A percentile compares a stretch with the other conserved stretches of the same genome.
phyloP scores from a whole-genome alignment of 2,797 vertebrate species.

The Hozukius guyotensis region DNA sequence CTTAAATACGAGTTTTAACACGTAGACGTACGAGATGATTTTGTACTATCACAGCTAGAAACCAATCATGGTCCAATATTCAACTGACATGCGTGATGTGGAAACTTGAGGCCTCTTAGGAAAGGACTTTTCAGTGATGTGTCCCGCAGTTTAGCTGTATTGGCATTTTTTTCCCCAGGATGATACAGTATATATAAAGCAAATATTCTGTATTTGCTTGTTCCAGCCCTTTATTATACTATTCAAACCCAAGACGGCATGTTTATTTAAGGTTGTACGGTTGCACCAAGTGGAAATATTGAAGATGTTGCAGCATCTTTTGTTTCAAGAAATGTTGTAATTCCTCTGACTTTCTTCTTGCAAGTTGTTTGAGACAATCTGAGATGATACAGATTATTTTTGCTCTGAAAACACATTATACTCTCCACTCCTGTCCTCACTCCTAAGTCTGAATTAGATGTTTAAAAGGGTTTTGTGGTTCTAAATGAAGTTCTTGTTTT shows the following conservation, averaged over 20 bases:
- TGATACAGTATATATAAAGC: neutral
- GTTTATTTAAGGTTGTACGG: neutral
- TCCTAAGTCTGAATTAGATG: no score
- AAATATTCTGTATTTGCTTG: neutral
- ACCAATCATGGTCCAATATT: neutral
- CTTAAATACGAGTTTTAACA: neutral
- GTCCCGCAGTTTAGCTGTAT: neutral
- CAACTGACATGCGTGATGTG: neutral
- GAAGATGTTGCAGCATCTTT: neutral
- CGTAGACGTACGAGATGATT: neutral
- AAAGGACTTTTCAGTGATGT: neutral
- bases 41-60: neutral
- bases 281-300: neutral
- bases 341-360: neutral
- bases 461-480: no score
- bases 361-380: neutral
- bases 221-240: neutral
- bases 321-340: neutral
- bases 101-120: neutral
- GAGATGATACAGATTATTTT: neutral
- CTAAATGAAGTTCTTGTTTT: fast-evolving
- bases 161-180: neutral
- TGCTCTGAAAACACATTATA: neutral
- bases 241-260: neutral
- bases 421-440: no score